These are phyloP conservation scores for Prunella fulvescens DNA, from an alignment of 2,113 vertebrate species.

Conservation along the genomic window DNA sequence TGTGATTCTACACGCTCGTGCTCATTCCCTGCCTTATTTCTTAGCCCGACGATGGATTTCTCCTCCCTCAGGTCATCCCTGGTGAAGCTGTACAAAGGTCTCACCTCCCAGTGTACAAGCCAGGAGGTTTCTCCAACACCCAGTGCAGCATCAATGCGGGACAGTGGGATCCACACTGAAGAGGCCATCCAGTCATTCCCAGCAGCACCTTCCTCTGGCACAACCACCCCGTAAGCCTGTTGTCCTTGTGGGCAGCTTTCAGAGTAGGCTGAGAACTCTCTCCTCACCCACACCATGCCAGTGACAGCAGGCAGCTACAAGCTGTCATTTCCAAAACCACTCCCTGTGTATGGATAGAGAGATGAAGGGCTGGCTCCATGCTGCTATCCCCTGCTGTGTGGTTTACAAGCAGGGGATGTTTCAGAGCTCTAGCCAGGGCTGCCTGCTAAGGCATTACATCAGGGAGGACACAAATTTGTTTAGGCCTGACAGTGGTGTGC, in stretches of 20 bases:
- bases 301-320: not conserved
- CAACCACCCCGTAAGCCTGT: constrained; percentile 74
- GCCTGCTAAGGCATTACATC: not conserved
- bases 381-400: not conserved
- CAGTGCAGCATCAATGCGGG: constrained; percentile 69
- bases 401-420: not conserved
- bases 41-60: constrained; percentile 60
- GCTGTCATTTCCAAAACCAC: not conserved
- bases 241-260: not conserved
- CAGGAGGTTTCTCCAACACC: constrained; percentile 72
- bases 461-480: not conserved
- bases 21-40: constrained; percentile 56
- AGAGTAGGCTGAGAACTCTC: not conserved
- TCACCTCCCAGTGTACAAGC: constrained; percentile 77
- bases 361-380: not conserved
- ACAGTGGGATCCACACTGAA: constrained; percentile 81
- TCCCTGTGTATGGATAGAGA: not conserved
- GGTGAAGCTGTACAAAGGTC: constrained; percentile 86
- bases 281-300: not conserved
- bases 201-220: constrained; percentile 65
- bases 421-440: not conserved
- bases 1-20: constrained; percentile 27
- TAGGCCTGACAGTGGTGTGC: not conserved
- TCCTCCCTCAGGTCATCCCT: constrained; percentile 82
- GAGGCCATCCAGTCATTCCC: constrained; percentile 76